A percentile compares a stretch with the other conserved stretches of the same genome.
Evolutionary conservation across 2,888 invertebrate genomes (phyloP).

Genomic region (Podotricha telesiphe): DNA sequence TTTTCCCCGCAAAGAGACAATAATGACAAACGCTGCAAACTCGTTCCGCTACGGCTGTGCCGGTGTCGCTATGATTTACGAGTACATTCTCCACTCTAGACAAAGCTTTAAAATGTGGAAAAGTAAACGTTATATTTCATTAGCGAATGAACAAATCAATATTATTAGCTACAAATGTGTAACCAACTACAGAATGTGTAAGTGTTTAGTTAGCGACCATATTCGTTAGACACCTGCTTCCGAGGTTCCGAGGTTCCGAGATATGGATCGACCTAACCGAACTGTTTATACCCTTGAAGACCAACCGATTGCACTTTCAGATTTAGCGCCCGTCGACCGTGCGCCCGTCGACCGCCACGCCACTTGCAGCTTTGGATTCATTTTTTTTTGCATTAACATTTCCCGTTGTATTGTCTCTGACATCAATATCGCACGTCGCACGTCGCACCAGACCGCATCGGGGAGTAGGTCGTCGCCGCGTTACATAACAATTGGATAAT

Average conservation of each 20-base stretch:
- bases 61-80: slow-evolving; percentile 4
- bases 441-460: too few relatives aligned
- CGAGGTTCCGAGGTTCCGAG: not conserved
- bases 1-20: slow-evolving; percentile 6
- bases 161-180: not conserved
- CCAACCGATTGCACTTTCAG: slow-evolving; percentile 45
- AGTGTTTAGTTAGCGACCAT: too few relatives aligned
- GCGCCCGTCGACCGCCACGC: slow-evolving; percentile 28
- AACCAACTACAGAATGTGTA: too few relatives aligned
- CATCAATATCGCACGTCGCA: too few relatives aligned
- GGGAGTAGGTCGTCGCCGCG: slow-evolving; percentile 67
- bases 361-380: not conserved
- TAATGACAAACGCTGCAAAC: not conserved
- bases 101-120: not conserved
- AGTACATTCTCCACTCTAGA: not conserved
- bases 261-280: slow-evolving; percentile 35
- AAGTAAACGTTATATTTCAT: too few relatives aligned
- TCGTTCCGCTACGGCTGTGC: not conserved
- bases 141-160: not conserved
- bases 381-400: not conserved
- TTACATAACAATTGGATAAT: slow-evolving; percentile 79
- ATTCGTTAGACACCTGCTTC: not conserved
- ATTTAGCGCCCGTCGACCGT: slow-evolving; percentile 45
- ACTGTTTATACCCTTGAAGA: slow-evolving; percentile 50
- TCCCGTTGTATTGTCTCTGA: not conserved